Conservation (phyloP, 1,140 invertebrate species). For the Magallana gigas region DNA sequence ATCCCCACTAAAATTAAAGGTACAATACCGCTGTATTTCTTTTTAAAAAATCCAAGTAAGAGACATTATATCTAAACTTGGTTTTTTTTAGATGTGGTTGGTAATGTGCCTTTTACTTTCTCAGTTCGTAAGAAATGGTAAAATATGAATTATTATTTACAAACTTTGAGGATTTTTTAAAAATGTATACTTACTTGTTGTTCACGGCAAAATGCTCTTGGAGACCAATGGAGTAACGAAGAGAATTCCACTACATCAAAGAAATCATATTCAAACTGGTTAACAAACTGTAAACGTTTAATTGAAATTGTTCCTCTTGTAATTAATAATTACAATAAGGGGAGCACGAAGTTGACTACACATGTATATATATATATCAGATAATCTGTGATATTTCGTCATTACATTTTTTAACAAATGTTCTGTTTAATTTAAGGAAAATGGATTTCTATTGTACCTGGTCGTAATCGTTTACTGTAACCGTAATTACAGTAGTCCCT, state of each 20-base stretch:
- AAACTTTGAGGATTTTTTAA: neutral
- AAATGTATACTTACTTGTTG: constrained; percentile 19
- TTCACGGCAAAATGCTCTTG: constrained; percentile 20
- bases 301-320: too few species aligned
- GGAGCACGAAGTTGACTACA: too few species aligned
- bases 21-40: neutral
- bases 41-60: too few species aligned
- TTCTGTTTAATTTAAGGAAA: neutral
- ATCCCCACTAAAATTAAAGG: constrained; percentile 49
- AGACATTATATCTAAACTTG: too few species aligned
- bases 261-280: too few species aligned
- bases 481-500: constrained; percentile 80
- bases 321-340: too few species aligned
- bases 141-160: neutral
- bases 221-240: constrained; percentile 24
- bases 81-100: too few species aligned
- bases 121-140: neutral
- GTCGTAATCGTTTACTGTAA: constrained; percentile 88
- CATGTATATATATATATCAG: too few species aligned
- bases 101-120: too few species aligned
- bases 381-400: too few species aligned
- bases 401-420: too few species aligned
- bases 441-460: constrained; percentile 28
- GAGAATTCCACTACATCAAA: neutral
- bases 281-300: too few species aligned